Evolutionary conservation across 2,888 invertebrate genomes (phyloP), one percentile per base, ranked within the genome.

Genomic region (Epirrita christyi): DNA sequence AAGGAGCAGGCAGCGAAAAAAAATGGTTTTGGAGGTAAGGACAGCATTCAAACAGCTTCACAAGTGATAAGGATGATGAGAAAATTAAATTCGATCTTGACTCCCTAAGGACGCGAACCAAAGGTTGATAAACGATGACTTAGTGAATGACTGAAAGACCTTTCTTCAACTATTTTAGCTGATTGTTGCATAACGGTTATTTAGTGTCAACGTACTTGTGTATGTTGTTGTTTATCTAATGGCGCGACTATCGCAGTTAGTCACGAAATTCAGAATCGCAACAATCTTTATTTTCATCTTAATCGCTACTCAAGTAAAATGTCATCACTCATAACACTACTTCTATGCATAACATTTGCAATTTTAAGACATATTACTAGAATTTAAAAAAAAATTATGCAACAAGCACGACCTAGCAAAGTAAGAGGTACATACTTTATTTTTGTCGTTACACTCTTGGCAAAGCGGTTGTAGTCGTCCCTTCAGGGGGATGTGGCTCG

Each of bases 211-310:
- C 53, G 47, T 48, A 42, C 44, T 56, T 55, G 61, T 38, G 8
- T 32, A 11, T 44, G 11, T 11, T 2, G 28, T 29, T n/a, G 13
- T 44, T 1, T 13, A 34, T 11, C 37, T 40, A 51, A 52, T 50
- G 49, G 38, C 40, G 45, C 41, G 50, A 48, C 53, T 38, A 2
- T 48, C 10, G 15, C 21, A 49, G 37, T 38, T 45, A 55, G 61
- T 66, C 64, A 61, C 55, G 55, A 68, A 67, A 70, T 59, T 63
- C 63, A 59, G 62, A 53, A 58, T 63, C 54, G 62, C 60, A 41
- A 58, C 53, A 65, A 78, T 78, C 78, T 76, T 76, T 72, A 78
- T 78, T 71, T 64, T 51, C 54, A 78, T 78, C 76, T 76, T 70
- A 72, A 77, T 72, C 36, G 47, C 63, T 43, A 55, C 57, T 64